These are phyloP conservation scores for Apamea anceps DNA, from an alignment of 2,888 invertebrate genomes.

Conservation along the genomic window DNA sequence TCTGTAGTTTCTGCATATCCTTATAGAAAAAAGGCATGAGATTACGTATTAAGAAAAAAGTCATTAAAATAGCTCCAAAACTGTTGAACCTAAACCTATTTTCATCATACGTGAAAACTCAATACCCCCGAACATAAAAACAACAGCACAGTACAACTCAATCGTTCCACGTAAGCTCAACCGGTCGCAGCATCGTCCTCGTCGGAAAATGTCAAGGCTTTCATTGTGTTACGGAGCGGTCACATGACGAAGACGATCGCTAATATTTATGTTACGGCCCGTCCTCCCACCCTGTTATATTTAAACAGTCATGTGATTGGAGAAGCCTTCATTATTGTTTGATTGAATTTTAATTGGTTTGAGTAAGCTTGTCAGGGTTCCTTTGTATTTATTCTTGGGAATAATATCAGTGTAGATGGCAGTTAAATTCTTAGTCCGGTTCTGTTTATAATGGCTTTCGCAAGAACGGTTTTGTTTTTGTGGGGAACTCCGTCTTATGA, in stretches of 20 bases:
- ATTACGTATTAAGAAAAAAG: background rate
- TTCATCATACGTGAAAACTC: slow-evolving; percentile 5
- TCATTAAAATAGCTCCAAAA: background rate
- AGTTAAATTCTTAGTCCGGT: slow-evolving; percentile 18
- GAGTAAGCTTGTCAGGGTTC: slow-evolving; percentile 10
- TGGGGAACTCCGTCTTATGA: background rate
- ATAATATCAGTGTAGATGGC: background rate
- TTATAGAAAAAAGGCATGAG: no score
- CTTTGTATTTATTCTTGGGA: slow-evolving; percentile 7
- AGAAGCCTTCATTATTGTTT: slow-evolving; percentile 42
- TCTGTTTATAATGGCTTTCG: slow-evolving; percentile 17
- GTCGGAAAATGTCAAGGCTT: slow-evolving; percentile 78
- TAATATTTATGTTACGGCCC: slow-evolving; percentile 64
- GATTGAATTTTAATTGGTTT: slow-evolving; percentile 58
- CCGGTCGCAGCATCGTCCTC: slow-evolving; percentile 75
- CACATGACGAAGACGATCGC: slow-evolving; percentile 70
- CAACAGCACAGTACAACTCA: slow-evolving; percentile 59
- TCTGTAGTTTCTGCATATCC: background rate
- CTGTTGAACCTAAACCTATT: background rate
- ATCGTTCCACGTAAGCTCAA: slow-evolving; percentile 68
- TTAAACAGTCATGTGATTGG: slow-evolving; percentile 59
- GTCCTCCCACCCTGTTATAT: slow-evolving; percentile 59
- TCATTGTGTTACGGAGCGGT: slow-evolving; percentile 71
- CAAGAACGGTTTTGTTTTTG: slow-evolving; percentile 1
- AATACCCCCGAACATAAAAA: slow-evolving; percentile 25